Conservation (phyloP, 2,888 invertebrate species). For the Polymixis lichenea region DNA sequence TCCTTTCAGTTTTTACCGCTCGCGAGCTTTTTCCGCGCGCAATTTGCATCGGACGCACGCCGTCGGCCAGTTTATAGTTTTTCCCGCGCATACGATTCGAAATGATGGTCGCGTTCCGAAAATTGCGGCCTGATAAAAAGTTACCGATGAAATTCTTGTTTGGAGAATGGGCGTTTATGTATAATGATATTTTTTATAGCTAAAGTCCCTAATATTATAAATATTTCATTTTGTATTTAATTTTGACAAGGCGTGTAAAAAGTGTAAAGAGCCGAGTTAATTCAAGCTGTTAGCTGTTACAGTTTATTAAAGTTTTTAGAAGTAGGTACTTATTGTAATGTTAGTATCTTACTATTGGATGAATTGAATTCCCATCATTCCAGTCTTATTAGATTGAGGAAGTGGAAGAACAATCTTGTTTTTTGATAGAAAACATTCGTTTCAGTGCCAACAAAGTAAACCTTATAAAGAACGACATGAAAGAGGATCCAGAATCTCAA, state of each 20-base stretch:
- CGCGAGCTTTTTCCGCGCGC: constrained; percentile 81
- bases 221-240: constrained; percentile 72
- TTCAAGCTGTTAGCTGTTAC: constrained; percentile 14
- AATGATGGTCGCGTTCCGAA: constrained; percentile 84
- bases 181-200: constrained; percentile 77
- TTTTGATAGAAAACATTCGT: too few relatives aligned
- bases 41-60: constrained; percentile 86
- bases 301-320: constrained; percentile 16
- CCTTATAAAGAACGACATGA: too few relatives aligned
- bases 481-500: too few relatives aligned
- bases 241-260: constrained; percentile 49
- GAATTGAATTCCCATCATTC: constrained; percentile 9
- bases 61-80: constrained; percentile 84
- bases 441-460: too few relatives aligned
- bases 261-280: constrained; percentile 35
- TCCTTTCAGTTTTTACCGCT: constrained; percentile 85
- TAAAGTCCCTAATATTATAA: constrained; percentile 73
- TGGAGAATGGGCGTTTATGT: constrained; percentile 82
- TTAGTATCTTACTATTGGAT: constrained; percentile 13
- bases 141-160: constrained; percentile 84
- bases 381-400: not conserved
- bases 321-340: not conserved
- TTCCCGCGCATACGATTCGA: constrained; percentile 80
- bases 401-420: too few relatives aligned
- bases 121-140: constrained; percentile 81